These are phyloP conservation scores for Isaurus tuberculatus DNA, from an alignment of 92 coral and sea anemone species.

Conservation along the genomic window DNA sequence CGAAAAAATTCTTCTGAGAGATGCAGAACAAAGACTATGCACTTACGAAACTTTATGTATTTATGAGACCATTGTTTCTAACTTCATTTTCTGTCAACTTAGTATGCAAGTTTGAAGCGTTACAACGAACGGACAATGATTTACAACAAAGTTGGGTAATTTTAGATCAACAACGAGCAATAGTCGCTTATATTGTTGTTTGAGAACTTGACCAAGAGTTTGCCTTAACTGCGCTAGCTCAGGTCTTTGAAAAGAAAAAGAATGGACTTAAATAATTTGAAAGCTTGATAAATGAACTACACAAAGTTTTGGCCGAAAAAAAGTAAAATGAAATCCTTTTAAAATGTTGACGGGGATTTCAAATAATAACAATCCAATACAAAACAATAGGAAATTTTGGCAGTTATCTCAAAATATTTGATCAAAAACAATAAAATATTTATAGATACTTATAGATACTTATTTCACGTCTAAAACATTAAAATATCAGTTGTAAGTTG, in stretches of 20 bases:
- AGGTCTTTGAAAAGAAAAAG: background rate
- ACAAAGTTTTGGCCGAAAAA: background rate
- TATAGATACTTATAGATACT: too few relatives aligned
- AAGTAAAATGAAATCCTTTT: background rate
- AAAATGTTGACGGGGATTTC: background rate
- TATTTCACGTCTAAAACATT: background rate
- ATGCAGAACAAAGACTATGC: conserved; percentile 8
- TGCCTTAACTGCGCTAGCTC: background rate
- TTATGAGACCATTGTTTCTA: background rate
- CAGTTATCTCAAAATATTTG: background rate
- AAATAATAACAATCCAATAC: background rate
- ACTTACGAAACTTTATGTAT: conserved; percentile 2
- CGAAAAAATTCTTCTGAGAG: conserved; percentile 40
- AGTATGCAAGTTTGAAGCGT: conserved; percentile 36
- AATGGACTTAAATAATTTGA: too few relatives aligned
- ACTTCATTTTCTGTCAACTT: background rate
- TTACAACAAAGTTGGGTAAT: conserved; percentile 13
- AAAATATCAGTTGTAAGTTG: too few relatives aligned
- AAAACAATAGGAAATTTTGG: background rate
- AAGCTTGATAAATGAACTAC: background rate
- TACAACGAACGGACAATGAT: conserved; percentile 5
- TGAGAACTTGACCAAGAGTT: background rate
- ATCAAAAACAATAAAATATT: too few relatives aligned
- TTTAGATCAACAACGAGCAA: background rate
- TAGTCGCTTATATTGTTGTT: conserved; percentile 22